phyloP scores from a whole-genome alignment of 2,797 vertebrate species.

The Urosaurus nigricauda region DNA sequence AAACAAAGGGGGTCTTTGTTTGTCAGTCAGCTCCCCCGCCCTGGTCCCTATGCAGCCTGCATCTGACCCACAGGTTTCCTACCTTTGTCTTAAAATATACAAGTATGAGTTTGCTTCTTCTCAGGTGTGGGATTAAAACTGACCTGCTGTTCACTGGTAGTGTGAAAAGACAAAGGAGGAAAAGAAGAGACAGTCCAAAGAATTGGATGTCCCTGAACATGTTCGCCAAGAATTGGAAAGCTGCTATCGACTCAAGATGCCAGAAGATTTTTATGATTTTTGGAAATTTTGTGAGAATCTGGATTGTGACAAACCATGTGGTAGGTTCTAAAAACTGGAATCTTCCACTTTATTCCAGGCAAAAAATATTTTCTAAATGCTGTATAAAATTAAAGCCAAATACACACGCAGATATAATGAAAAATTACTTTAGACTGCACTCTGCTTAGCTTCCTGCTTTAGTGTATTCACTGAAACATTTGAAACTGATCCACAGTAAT shows the following conservation, averaged over 20 bases:
- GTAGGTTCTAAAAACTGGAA: conserved; percentile 73
- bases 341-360: not conserved
- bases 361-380: not conserved
- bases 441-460: not conserved
- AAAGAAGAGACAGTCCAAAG: conserved; percentile 81
- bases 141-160: conserved; percentile 58
- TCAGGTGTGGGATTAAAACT: not conserved
- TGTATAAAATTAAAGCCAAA: not conserved
- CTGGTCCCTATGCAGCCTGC: too few species aligned
- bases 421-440: not conserved
- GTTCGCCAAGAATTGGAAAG: conserved; percentile 84
- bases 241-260: conserved; percentile 88
- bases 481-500: not conserved
- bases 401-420: not conserved
- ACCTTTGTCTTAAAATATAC: not conserved
- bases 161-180: conserved; percentile 70
- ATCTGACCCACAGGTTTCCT: not conserved
- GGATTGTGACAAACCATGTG: conserved; percentile 84
- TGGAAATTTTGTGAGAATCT: conserved; percentile 93
- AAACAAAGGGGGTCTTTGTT: not conserved
- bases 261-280: conserved; percentile 93
- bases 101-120: conserved; percentile 9
- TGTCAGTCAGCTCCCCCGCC: too few species aligned
- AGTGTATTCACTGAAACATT: too few species aligned
- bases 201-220: conserved; percentile 70